Evolutionary conservation across 2,113 vertebrate species (phyloP), one percentile per base, ranked within the genome.

Genomic region (Urocolius indicus): DNA sequence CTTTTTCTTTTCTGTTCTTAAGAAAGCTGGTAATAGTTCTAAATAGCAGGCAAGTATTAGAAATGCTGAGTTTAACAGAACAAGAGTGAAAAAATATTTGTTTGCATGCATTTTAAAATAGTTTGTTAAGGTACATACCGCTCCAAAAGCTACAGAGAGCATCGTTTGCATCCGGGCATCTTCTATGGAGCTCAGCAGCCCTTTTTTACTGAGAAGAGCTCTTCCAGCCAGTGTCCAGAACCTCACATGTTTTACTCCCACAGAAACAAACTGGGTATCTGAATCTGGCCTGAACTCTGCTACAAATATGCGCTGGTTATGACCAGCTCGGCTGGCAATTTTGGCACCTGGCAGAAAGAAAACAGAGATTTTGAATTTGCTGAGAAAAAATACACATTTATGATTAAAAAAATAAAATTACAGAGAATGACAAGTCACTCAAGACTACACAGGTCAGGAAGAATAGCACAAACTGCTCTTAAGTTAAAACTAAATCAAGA

Each of bases 231-330:
- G 97, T 1, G 98, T 99, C 99, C 99, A 99, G 98, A 99, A 99
- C 67, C 98, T 98, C 71, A 99, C 99, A 1, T 99, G 99, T 43
- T 99, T 99, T n/a, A 99, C 98, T 72, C 99, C 99, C 96, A 99
- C 99, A 13, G 99, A 99, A 95, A 99, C 99, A 98, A 99, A 99
- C 97, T 99, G 99, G 15, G 99, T 99, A 93, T 99, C 99, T 5
- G 99, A 99, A 96, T 99, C 99, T 1, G 99, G 99, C 16, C 99
- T 98, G 97, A 99, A 99, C 97, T 99, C 99, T 13, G 99, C 99
- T 97, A 99, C 99, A 97, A 99, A 99, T 97, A 99, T 99, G 80
- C 99, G 98, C 92, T 99, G 99, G 80, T 98, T 99, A 95, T 99
- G 99, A 80, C 99, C 99, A 27, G 98, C 97, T 93, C 98, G 97